These are phyloP conservation scores for Gila robusta DNA, from an alignment of 2,797 vertebrate genomes.

Conservation along the genomic window DNA sequence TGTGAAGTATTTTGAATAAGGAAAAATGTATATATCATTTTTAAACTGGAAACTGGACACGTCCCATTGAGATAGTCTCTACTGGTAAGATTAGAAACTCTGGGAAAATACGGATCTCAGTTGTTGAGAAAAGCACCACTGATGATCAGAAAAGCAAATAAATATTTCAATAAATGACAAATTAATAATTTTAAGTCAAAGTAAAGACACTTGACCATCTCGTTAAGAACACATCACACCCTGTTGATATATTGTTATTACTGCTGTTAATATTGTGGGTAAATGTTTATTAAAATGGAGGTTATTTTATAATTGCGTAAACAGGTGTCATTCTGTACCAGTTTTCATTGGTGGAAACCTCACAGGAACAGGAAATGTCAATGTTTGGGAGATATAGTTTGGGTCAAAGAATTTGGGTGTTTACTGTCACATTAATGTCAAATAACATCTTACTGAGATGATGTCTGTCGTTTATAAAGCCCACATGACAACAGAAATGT, in stretches of 20 bases:
- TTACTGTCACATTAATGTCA: slow-evolving; percentile 52
- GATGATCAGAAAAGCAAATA: slow-evolving; percentile 43
- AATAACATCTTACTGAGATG: slow-evolving; percentile 55
- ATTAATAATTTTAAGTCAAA: slow-evolving; percentile 71
- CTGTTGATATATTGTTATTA: slow-evolving; percentile 73
- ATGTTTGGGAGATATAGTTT: slow-evolving; percentile 47
- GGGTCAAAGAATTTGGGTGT: slow-evolving; percentile 39
- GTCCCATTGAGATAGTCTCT: slow-evolving; percentile 25
- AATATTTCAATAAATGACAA: slow-evolving; percentile 72
- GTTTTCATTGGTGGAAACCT: slow-evolving; percentile 67
- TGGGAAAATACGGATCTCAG: slow-evolving; percentile 52
- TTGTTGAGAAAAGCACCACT: slow-evolving; percentile 64
- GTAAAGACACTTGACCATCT: slow-evolving; percentile 71
- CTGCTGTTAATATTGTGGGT: slow-evolving; percentile 76
- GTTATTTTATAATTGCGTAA: slow-evolving; percentile 77
- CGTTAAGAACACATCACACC: slow-evolving; percentile 70
- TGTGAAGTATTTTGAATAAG: slow-evolving; percentile 6
- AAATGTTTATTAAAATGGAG: slow-evolving; percentile 74
- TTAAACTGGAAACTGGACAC: slow-evolving; percentile 52
- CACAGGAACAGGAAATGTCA: slow-evolving; percentile 36
- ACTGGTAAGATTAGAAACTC: slow-evolving; percentile 31
- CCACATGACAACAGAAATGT: slow-evolving; percentile 39
- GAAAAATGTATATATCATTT: slow-evolving; percentile 34
- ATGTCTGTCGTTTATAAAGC: slow-evolving; percentile 55
- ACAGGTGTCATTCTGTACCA: slow-evolving; percentile 69